These are phyloP conservation scores for Turdus rufiventris DNA, from an alignment of 2,113 vertebrate species.

Conservation along the genomic window DNA sequence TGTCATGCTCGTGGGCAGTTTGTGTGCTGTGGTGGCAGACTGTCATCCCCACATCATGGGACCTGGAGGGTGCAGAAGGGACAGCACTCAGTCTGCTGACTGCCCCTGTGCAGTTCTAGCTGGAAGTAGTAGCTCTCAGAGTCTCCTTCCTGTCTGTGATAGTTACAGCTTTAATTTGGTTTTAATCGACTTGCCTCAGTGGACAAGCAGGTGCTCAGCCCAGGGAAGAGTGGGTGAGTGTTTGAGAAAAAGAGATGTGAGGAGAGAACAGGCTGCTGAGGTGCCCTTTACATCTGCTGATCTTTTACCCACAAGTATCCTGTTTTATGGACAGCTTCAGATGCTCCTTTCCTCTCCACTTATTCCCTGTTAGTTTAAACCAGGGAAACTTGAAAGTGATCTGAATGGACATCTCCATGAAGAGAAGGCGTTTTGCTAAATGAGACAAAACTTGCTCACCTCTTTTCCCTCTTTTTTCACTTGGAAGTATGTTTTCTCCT, in stretches of 20 bases:
- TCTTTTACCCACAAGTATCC: neutral
- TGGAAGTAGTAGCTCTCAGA: neutral
- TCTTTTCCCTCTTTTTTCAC: neutral
- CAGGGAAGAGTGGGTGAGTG: neutral
- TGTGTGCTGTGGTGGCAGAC: neutral
- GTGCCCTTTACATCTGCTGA: neutral
- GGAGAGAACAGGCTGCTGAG: neutral
- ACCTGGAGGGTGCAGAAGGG: neutral
- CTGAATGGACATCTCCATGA: neutral
- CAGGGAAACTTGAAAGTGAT: neutral
- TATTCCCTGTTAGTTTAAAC: neutral
- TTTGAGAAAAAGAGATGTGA: neutral
- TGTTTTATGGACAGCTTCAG: neutral
- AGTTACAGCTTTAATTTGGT: neutral
- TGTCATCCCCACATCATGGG: neutral
- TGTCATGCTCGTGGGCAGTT: neutral
- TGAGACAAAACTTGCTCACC: neutral
- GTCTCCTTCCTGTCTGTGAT: neutral
- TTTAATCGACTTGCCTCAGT: neutral
- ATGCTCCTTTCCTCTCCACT: neutral
- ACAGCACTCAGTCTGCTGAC: neutral
- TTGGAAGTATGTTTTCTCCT: neutral
- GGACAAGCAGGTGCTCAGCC: neutral
- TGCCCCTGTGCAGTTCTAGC: accelerated
- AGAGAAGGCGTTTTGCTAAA: neutral